Conservation (phyloP, 2,888 invertebrate genomes). For the Drosophila planitibia region DNA sequence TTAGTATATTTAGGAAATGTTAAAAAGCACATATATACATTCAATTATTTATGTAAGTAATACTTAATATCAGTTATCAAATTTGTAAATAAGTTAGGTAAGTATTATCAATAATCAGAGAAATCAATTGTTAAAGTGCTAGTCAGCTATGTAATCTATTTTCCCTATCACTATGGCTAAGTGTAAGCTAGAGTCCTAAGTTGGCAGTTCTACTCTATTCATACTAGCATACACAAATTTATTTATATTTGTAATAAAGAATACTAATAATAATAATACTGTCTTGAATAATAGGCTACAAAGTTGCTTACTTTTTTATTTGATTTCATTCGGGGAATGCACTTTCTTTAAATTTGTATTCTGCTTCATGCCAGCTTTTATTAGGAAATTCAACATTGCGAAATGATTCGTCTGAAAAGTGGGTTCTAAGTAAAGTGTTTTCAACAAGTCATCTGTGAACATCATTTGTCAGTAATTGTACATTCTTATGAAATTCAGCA, state of each 20-base stretch:
- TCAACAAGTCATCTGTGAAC: slow-evolving; percentile 4
- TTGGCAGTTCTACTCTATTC: neutral
- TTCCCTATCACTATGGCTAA: neutral
- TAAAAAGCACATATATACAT: neutral
- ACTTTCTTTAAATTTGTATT: neutral
- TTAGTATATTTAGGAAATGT: neutral
- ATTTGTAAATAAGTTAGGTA: too few species aligned
- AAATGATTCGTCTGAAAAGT: neutral
- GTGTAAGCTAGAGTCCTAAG: neutral
- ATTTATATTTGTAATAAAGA: neutral
- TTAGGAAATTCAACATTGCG: neutral
- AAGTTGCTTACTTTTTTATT: neutral
- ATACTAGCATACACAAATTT: neutral
- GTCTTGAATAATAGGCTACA: neutral
- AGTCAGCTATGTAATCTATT: neutral
- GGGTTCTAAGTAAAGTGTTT: slow-evolving; percentile 1
- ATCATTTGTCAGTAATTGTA: neutral
- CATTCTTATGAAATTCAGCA: slow-evolving; percentile 9
- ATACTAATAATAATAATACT: neutral
- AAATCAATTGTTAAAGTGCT: neutral
- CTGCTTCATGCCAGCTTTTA: neutral
- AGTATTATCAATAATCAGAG: neutral
- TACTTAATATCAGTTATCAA: neutral
- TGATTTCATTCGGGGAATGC: neutral
- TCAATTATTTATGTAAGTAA: neutral